A percentile compares a stretch with the other conserved stretches of the same genome.
Conservation (phyloP, 2,113 vertebrate genomes). For the Myiozetetes cayanensis region DNA sequence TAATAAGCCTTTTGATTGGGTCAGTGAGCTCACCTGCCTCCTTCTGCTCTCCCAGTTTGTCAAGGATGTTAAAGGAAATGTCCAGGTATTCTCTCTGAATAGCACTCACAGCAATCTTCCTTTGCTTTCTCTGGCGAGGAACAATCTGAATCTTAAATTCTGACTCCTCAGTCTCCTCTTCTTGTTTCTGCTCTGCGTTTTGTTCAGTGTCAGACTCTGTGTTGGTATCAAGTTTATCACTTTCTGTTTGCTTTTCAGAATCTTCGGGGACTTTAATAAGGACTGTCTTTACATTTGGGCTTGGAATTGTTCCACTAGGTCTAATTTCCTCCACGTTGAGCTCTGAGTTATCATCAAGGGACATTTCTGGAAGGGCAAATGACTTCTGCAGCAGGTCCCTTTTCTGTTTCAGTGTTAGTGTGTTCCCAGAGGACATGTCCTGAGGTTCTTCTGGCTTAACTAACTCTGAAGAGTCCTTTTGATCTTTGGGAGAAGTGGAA, state of each 20-base stretch:
- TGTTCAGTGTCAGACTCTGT: constrained; percentile 83
- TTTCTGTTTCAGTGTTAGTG: constrained; percentile 92
- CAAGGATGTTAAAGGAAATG: constrained; percentile 93
- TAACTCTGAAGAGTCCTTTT: constrained; percentile 43
- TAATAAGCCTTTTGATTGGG: not conserved
- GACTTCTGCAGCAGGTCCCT: constrained; percentile 91
- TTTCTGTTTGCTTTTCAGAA: constrained; percentile 75
- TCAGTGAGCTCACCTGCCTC: constrained; percentile 82
- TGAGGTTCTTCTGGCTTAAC: constrained; percentile 54
- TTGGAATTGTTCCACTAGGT: constrained; percentile 49
- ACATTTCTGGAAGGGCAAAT: constrained; percentile 83
- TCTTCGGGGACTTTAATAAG: constrained; percentile 89
- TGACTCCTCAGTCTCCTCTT: constrained; percentile 84
- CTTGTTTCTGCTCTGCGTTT: constrained; percentile 81
- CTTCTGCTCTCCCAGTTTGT: constrained; percentile 87
- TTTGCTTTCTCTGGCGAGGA: constrained; percentile 93
- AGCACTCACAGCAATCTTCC: constrained; percentile 97
- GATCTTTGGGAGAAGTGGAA: constrained; percentile 54
- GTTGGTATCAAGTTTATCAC: constrained; percentile 71
- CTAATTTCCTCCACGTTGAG: constrained; percentile 68
- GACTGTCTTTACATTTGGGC: constrained; percentile 79
- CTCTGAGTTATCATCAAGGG: constrained; percentile 80
- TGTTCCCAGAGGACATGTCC: constrained; percentile 76
- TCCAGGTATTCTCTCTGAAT: constrained; percentile 99
- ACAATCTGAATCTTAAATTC: constrained; percentile 99